Evolutionary conservation across 2,797 vertebrate genomes (phyloP).

Genomic region (Spondyliosoma cantharus): DNA sequence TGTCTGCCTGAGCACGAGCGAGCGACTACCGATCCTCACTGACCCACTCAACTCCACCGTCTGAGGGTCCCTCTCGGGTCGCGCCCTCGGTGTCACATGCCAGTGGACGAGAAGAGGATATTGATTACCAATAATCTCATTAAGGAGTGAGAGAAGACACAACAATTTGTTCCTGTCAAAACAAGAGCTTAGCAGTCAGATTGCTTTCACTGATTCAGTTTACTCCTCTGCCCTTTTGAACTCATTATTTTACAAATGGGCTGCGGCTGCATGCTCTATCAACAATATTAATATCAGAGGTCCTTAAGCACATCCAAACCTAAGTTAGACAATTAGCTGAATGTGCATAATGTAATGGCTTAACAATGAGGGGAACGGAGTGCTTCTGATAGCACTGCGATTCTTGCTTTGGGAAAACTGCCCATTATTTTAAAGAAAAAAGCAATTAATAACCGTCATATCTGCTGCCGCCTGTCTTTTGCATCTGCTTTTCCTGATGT

Average conservation of each 20-base stretch:
- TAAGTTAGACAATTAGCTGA: not conserved
- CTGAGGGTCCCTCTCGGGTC: conserved; percentile 56
- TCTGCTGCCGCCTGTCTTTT: conserved; percentile 48
- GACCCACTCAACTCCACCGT: conserved; percentile 50
- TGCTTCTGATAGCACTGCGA: not conserved
- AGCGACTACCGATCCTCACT: conserved; percentile 29
- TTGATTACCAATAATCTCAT: conserved; percentile 81
- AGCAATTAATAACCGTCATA: conserved; percentile 52
- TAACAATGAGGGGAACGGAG: conserved; percentile 2
- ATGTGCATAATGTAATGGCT: not conserved
- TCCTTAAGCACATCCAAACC: conserved; percentile 3
- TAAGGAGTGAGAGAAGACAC: conserved; percentile 61
- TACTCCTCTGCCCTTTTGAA: conserved; percentile 42
- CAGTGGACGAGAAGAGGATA: conserved; percentile 61
- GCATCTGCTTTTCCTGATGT: conserved; percentile 67
- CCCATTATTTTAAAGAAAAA: conserved; percentile 55
- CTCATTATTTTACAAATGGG: conserved; percentile 44
- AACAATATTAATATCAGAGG: conserved; percentile 14
- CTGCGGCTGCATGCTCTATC: not conserved
- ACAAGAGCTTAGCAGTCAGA: conserved; percentile 56
- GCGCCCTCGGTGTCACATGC: conserved; percentile 64
- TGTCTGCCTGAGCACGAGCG: conserved; percentile 49
- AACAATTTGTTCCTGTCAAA: conserved; percentile 73
- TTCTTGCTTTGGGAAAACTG: conserved; percentile 40
- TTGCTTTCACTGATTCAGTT: conserved; percentile 50